Conservation (phyloP, 2,113 vertebrate species). For the Columba livia region DNA sequence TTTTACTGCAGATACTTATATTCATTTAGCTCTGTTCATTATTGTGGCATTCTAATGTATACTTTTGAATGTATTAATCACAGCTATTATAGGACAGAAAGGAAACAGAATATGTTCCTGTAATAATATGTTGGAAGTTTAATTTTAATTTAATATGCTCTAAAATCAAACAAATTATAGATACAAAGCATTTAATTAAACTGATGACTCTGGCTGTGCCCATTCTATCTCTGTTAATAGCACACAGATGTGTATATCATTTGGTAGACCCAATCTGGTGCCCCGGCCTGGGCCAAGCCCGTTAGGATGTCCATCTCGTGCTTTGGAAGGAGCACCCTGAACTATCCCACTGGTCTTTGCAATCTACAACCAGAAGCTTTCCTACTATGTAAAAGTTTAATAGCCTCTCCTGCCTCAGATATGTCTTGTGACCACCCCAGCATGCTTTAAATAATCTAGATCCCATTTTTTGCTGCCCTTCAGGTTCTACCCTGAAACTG, state of each 20-base stretch:
- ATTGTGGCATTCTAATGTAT: conserved; percentile 19
- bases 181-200: conserved; percentile 44
- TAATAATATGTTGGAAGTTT: conserved; percentile 26
- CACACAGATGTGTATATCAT: not conserved
- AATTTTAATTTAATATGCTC: conserved; percentile 50
- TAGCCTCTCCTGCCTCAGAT: not conserved
- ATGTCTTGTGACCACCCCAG: not conserved
- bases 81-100: conserved; percentile 33
- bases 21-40: conserved; percentile 22
- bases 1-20: conserved; percentile 41
- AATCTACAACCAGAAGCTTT: not conserved
- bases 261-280: not conserved
- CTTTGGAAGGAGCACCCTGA: not conserved
- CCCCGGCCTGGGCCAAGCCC: not conserved
- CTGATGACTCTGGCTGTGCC: not conserved
- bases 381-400: not conserved
- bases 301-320: not conserved
- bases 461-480: not conserved
- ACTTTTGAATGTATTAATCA: conserved; percentile 50
- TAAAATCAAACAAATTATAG: conserved; percentile 28
- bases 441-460: not conserved
- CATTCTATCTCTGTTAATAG: not conserved
- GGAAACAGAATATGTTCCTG: conserved; percentile 29
- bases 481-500: not conserved
- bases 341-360: not conserved